Base-by-base conservation (phyloP, 2,888 invertebrate species). In the Tenthredo amoena region DNA sequence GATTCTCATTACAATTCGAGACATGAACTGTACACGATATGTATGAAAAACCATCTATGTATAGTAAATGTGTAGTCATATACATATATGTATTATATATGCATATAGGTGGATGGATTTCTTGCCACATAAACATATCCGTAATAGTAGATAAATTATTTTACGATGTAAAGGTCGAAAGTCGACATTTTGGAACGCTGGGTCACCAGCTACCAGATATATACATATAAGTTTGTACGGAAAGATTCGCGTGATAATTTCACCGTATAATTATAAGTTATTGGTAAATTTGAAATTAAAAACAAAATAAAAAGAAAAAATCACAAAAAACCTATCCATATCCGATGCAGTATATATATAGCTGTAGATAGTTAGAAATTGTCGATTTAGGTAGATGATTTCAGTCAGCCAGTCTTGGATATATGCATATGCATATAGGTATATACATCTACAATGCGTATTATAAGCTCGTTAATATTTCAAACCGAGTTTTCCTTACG, bases 1-100 rank as follows among this genome's bases (percentile, higher is more conserved):
- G 82, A 83, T 83, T 83, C 82, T 83, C 82, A 83, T 83, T 83
- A 83, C 82, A 65, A 83, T 83, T 83, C 82, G 82, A 68, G 82
- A 83, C 82, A 83, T 68, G 82, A 83, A 68, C 82, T 40, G 81
- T 62, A 81, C 81, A 58, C 81, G 81, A n/a, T 37, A 40, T 26
- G 9, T 81, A 81, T 40, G 62, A 81, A 81, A 62, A 62, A 81
- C 79, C 37, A 55, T n/a, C 18, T 9, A 12, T 10, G 1, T 10
- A 47, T 47, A 10, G 7, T 26, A 26, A 26, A 47, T 43, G 6
- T 43, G 10, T 43, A 43, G 10, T 1, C 6, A 43, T 1, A 12
- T 47, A 47, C 18, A 50, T 50, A 18, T n/a, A 15, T 47, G 3
- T 47, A 15, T 15, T 47, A 18, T 18, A 15, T 3, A 50, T 18